Base-by-base conservation (phyloP, 2,888 invertebrate genomes). In the Lymantria monacha region DNA sequence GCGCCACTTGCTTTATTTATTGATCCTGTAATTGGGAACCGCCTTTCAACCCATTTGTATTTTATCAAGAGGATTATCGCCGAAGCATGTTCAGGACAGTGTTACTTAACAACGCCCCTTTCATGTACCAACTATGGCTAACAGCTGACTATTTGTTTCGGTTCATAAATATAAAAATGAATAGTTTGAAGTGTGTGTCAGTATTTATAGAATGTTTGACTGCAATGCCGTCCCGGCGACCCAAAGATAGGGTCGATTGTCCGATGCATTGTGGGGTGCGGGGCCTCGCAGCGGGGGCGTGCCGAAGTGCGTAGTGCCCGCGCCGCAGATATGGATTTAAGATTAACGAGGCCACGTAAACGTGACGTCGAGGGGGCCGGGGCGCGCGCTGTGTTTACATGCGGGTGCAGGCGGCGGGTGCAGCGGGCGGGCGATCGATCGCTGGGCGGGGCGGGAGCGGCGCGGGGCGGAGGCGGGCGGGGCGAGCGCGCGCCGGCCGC, bases 321-420 rank as follows among this genome's bases (percentile, higher is more conserved):
- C 76, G 77, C 78, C 76, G 74, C 79, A 73, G 84, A 82, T 86
- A 86, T 87, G 85, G 86, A 87, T 87, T 84, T 83, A 81, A 85
- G 85, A 85, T 84, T 83, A 83, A 83, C 81, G 80, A 79, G 83
- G 82, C 69, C 93, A 92, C 92, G 70, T 65, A 68, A 55, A 64
- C 69, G 57, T 51, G 57, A 55, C 59, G 62, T 63, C 57, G 69
- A 58, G 91, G 90, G 81, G 89, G 67, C 55, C 95, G 95, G 38
- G 92, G 94, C 94, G 89, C 95, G 67, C 69, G 74, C 71, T 91
- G 91, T 81, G 92, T 89, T 83, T 85, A 85, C 85, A 77, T 70
- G 83, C 82, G 82, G 85, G 63, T 64, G 69, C 70, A 74, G 83
- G 79, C 79, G 82, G 69, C 95, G 95, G 94, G 92, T 94, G 92